Base-by-base conservation (phyloP, 2,113 vertebrate species). In the Zapus hudsonius region DNA sequence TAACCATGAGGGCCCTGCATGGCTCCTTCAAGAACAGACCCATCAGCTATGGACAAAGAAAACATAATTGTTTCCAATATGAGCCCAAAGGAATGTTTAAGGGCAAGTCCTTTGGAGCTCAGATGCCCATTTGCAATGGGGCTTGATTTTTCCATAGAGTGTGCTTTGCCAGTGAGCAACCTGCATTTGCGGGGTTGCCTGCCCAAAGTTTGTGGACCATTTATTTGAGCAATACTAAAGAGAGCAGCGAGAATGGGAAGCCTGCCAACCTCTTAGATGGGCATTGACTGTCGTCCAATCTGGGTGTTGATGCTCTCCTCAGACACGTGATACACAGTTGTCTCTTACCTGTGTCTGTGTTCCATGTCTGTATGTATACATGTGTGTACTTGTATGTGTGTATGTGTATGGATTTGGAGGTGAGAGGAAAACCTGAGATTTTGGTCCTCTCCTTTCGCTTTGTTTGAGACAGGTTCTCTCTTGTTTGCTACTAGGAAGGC, bases 141-240 rank as follows among this genome's bases (percentile, higher is more conserved):
- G 83, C n/a, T n/a, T 70, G 85, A 57, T 95, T 85, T n/a, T 82
- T 84, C 82, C 22, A 11, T 36, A 38, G 59, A 94, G 25, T 42
- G 52, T 80, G 38, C 66, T 89, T 86, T 55, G 80, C 80, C 90
- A 42, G 0, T 16, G 31, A 27, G 40, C 84, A 92, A 33, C 17
- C 7, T 75, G 20, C 5, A 1, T 73, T 91, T 92, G 25, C 70
- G 80, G 67, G 74, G 36, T 66, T 84, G 70, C 75, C 82, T 40
- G 47, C 5, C 38, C 23, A 61, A 72, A 0, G 23, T 17, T 67
- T 31, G 67, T 55, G 38, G 82, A 44, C 20, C 38, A 79, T 73
- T 85, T 59, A 29, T 27, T 83, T 78, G 66, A 69, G 63, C 38
- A 64, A 59, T 29, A 64, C 42, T 31, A 40, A 61, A 67, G 57